A percentile compares a stretch with the other conserved stretches of the same genome.
Conservation (phyloP, 2,888 invertebrate species). For the Drosophila lacicola region DNA sequence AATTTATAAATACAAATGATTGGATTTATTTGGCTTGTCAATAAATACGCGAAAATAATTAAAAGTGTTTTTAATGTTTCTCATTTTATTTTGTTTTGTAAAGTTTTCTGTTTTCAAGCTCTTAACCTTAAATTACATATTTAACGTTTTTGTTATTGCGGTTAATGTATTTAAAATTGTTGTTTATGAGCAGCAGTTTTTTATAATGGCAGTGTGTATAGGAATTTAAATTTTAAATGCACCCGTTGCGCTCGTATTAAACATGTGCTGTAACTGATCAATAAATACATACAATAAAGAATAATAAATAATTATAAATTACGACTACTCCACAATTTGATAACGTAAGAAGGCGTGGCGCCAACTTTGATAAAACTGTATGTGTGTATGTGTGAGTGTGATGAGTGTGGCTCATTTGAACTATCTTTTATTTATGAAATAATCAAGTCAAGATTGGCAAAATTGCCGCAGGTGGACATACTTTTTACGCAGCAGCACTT, state of each 20-base stretch:
- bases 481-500: constrained; percentile 49
- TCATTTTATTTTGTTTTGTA: constrained; percentile 2
- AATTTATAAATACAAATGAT: background rate
- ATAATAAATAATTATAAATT: constrained; percentile 25
- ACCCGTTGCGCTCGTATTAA: constrained; percentile 33
- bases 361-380: constrained; percentile 24
- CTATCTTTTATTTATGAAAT: constrained; percentile 28
- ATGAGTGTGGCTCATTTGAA: constrained; percentile 9
- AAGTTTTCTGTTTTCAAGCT: background rate
- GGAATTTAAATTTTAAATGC: constrained; percentile 31
- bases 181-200: constrained; percentile 28
- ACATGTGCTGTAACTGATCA: constrained; percentile 23
- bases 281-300: constrained; percentile 13
- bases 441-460: constrained; percentile 30
- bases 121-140: constrained; percentile 21
- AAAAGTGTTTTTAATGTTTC: background rate
- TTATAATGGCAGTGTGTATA: constrained; percentile 14
- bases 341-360: constrained; percentile 12
- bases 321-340: constrained; percentile 35
- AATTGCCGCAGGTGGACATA: constrained; percentile 31
- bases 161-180: constrained; percentile 27
- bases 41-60: constrained; percentile 6
- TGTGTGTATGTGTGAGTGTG: too few species aligned
- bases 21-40: constrained; percentile 1
- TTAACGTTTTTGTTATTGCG: constrained; percentile 33